These are phyloP conservation scores for Hydrophis major DNA, from an alignment of 2,797 vertebrate species.

Conservation along the genomic window DNA sequence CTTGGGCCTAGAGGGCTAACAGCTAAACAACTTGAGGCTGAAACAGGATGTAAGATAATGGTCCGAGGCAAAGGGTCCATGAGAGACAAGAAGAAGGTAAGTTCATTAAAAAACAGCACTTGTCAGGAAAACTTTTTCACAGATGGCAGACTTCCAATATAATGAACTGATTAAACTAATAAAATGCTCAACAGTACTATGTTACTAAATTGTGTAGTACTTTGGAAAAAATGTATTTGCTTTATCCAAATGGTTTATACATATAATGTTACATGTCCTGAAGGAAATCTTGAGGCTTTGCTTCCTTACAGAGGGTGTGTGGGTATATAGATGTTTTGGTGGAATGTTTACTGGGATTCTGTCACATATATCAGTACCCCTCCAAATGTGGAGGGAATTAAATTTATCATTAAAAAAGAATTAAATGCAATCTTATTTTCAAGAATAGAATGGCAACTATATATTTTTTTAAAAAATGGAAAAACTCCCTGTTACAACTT, in stretches of 20 bases:
- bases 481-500: background rate
- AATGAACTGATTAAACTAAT: background rate
- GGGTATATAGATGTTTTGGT: background rate
- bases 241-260: background rate
- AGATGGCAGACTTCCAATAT: background rate
- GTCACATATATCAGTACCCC: background rate
- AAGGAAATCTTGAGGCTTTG: background rate
- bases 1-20: constrained; percentile 97
- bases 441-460: background rate
- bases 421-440: background rate
- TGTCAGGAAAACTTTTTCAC: background rate
- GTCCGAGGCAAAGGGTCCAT: constrained; percentile 98
- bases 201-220: background rate
- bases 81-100: constrained; percentile 99
- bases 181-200: background rate
- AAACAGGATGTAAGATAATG: constrained; percentile 99
- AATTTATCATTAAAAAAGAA: background rate
- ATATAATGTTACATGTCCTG: background rate
- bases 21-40: constrained; percentile 96
- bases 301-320: background rate
- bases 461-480: background rate
- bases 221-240: background rate
- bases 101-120: constrained; percentile 23
- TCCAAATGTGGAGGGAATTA: background rate
- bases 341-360: background rate